Percentiles rank a stretch among this genome's conserved stretches.
phyloP scores from a whole-genome alignment of 2,113 vertebrate genomes.

The Noctilio leporinus region DNA sequence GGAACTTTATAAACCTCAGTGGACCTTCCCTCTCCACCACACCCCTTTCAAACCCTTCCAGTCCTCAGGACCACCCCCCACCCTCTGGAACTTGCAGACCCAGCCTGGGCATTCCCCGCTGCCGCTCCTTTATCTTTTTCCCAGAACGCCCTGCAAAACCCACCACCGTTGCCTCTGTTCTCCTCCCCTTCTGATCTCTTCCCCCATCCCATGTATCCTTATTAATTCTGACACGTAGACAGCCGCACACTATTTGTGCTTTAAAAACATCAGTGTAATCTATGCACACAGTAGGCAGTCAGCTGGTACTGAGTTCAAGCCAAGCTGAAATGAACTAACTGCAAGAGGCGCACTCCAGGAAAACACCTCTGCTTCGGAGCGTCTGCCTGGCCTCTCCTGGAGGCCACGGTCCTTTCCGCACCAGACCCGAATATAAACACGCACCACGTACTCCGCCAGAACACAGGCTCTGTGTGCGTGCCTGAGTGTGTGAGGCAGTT shows the following conservation, averaged over 20 bases:
- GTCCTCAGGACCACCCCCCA: neutral
- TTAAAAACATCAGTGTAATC: neutral
- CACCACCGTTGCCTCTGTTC: neutral
- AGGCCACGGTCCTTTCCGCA: slow-evolving; percentile 34
- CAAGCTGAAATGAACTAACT: neutral
- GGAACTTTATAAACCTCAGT: neutral
- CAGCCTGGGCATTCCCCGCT: neutral
- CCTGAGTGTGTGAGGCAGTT: slow-evolving; percentile 10
- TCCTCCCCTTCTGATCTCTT: neutral
- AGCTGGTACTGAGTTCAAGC: neutral
- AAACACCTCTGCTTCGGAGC: slow-evolving; percentile 65
- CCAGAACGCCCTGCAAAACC: neutral
- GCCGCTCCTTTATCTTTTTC: neutral
- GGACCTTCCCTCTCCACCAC: neutral
- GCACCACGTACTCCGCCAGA: slow-evolving; percentile 37
- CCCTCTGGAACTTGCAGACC: neutral
- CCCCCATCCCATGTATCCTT: neutral
- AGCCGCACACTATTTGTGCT: neutral
- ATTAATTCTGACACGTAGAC: neutral
- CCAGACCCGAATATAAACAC: slow-evolving; percentile 66
- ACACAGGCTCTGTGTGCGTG: slow-evolving; percentile 55
- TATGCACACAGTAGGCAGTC: neutral
- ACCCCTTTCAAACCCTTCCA: neutral
- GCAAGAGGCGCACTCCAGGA: neutral
- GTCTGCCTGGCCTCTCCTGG: slow-evolving; percentile 22